Percentiles rank a stretch among this genome's conserved stretches.
phyloP scores from a whole-genome alignment of 2,888 invertebrate species.

The Peribatodes rhomboidaria region DNA sequence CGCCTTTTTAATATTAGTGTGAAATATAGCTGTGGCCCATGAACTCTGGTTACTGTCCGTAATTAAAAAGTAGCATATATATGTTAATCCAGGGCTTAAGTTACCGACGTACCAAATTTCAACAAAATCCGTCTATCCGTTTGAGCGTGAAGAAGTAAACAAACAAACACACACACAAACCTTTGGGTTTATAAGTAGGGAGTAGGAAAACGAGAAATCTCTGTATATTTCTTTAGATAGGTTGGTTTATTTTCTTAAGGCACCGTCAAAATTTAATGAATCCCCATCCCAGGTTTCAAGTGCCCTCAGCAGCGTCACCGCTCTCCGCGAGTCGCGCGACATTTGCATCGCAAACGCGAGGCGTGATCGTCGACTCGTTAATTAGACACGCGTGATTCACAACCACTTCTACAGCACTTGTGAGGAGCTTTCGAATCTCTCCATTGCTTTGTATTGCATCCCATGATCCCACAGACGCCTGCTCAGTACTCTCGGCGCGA shows the following conservation, averaged over 20 bases:
- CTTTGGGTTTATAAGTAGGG: too few species aligned
- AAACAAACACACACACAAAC: too few species aligned
- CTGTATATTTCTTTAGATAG: background rate
- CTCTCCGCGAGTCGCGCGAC: conserved; percentile 10
- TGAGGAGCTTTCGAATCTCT: conserved; percentile 15
- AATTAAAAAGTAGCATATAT: too few species aligned
- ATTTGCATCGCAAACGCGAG: conserved; percentile 41
- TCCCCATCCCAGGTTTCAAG: background rate
- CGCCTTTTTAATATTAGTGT: too few species aligned
- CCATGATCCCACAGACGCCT: background rate
- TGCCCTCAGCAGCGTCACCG: conserved; percentile 3
- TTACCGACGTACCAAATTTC: too few species aligned
- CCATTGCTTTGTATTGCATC: conserved; percentile 6
- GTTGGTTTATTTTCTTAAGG: background rate
- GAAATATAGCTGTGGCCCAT: too few species aligned
- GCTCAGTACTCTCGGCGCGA: background rate
- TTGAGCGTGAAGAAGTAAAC: too few species aligned
- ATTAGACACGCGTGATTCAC: conserved; percentile 36
- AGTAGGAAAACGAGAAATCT: background rate
- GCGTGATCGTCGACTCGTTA: conserved; percentile 31
- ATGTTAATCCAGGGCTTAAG: too few species aligned
- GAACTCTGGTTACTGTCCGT: too few species aligned
- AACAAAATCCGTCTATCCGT: too few species aligned
- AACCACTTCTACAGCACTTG: conserved; percentile 12
- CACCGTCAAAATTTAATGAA: background rate